Conservation (phyloP, 2,113 vertebrate species). For the Pardalotus punctatus region DNA sequence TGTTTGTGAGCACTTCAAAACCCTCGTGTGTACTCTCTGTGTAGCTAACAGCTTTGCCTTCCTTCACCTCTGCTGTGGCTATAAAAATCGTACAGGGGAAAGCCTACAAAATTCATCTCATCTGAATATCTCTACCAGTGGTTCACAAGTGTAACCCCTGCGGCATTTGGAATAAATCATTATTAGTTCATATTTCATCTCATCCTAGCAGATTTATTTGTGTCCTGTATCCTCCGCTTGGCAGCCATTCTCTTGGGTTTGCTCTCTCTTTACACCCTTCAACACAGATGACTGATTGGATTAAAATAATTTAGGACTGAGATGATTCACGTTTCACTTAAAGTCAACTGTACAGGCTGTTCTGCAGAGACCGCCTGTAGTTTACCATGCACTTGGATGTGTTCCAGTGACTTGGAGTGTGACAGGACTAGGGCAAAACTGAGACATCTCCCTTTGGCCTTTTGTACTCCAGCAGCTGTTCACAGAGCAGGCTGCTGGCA, state of each 20-base stretch:
- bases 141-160: neutral
- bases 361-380: neutral
- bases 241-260: constrained; percentile 35
- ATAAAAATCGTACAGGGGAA: neutral
- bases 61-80: neutral
- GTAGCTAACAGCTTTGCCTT: neutral
- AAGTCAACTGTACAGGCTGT: constrained; percentile 47
- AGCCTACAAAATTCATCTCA: neutral
- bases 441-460: constrained; percentile 18
- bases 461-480: constrained; percentile 26
- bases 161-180: constrained; percentile 47
- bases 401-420: constrained; percentile 1
- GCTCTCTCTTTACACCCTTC: constrained; percentile 35
- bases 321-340: constrained; percentile 29
- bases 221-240: constrained; percentile 19
- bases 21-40: neutral
- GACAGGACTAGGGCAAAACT: neutral
- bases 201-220: constrained; percentile 52
- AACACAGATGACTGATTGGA: constrained; percentile 29
- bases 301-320: constrained; percentile 52
- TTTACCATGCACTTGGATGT: neutral
- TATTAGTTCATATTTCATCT: constrained; percentile 44
- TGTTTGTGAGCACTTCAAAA: constrained; percentile 31
- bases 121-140: neutral
- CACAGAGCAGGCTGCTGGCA: neutral